phyloP scores from a whole-genome alignment of 2,113 vertebrate genomes.

The Phoenicopterus ruber region DNA sequence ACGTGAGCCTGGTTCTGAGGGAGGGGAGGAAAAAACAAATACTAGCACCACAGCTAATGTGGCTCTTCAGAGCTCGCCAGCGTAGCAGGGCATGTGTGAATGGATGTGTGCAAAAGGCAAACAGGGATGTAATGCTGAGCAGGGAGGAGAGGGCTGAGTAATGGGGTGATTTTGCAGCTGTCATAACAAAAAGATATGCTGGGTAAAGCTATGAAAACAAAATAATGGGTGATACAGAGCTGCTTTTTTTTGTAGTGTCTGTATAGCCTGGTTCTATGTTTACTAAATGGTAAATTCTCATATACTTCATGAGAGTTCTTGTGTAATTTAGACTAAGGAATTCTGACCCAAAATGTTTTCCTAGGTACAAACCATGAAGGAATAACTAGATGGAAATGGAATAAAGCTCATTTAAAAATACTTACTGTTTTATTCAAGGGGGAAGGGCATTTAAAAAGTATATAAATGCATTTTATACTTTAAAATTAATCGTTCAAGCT shows the following conservation, averaged over 20 bases:
- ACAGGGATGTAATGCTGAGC: background rate
- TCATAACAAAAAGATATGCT: conserved; percentile 20
- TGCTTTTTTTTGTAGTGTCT: background rate
- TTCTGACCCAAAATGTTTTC: background rate
- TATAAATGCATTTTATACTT: background rate
- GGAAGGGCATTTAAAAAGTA: background rate
- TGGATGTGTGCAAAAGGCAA: background rate
- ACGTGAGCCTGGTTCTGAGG: background rate
- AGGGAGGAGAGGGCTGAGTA: conserved; percentile 13
- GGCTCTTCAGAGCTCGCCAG: background rate
- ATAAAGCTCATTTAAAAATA: background rate
- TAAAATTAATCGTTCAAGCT: background rate
- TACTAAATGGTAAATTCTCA: background rate
- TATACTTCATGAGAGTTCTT: background rate
- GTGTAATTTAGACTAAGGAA: background rate
- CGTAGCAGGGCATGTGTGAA: background rate
- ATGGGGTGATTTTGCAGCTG: conserved; percentile 27
- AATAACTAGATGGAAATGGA: background rate
- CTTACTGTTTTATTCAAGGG: background rate
- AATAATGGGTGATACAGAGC: background rate
- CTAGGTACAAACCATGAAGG: background rate
- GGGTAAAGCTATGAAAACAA: background rate
- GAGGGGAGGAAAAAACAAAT: background rate
- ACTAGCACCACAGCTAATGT: background rate
- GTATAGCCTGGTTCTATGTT: accelerated